phyloP scores from a whole-genome alignment of 2,888 invertebrate species.

The Polietes domitor region DNA sequence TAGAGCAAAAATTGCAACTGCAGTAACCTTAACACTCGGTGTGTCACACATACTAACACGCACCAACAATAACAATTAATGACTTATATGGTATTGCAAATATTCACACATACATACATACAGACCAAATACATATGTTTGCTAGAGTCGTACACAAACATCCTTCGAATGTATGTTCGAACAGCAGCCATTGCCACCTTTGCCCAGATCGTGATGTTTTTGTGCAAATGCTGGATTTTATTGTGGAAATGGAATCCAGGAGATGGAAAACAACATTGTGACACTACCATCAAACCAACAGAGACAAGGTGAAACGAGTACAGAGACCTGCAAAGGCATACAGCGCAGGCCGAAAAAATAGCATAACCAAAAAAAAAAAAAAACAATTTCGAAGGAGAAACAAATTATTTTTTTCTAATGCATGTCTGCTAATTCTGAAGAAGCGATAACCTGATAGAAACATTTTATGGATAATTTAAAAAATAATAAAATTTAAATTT shows the following conservation, averaged over 20 bases:
- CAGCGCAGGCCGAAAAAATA: background rate
- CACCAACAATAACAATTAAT: background rate
- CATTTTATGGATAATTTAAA: no score
- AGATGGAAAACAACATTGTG: background rate
- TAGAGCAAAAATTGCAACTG: background rate
- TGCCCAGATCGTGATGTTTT: background rate
- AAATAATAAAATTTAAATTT: no score
- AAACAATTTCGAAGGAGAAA: no score
- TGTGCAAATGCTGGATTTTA: background rate
- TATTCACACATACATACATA: no score
- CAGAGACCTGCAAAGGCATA: no score
- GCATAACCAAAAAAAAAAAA: background rate
- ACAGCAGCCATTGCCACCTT: background rate
- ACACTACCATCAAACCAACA: background rate
- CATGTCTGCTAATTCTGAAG: no score
- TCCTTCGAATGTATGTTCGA: background rate
- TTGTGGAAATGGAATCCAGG: background rate
- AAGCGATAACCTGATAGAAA: no score
- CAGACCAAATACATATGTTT: no score
- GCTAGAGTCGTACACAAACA: background rate
- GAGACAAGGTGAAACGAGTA: background rate
- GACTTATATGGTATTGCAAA: background rate
- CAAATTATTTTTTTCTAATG: no score
- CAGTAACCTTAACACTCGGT: background rate
- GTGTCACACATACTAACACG: background rate